These are phyloP conservation scores for Stomatorhinus ivindoensis DNA, from an alignment of 2,113 vertebrate genomes.

Conservation along the genomic window DNA sequence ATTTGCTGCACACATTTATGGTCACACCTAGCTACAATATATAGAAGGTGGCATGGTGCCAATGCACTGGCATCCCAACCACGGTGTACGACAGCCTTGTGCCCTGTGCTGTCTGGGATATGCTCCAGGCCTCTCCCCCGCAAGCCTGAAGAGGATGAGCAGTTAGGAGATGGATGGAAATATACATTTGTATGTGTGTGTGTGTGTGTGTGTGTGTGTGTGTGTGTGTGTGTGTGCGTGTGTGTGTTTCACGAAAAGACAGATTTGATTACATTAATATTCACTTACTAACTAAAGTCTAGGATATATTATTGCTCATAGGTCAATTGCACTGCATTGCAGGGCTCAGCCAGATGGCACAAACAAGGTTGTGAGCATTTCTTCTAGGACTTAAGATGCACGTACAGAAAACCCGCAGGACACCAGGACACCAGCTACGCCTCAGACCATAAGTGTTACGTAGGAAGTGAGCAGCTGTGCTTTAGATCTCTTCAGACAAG, in stretches of 20 bases:
- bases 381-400: not conserved
- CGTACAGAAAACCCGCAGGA: not conserved
- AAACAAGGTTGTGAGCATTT: not conserved
- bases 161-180: not conserved
- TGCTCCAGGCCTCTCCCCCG: not conserved
- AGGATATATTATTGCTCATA: not conserved
- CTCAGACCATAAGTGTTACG: not conserved
- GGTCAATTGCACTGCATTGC: not conserved
- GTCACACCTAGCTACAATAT: not conserved
- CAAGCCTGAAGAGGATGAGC: not conserved
- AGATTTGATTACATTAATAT: not conserved
- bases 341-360: not conserved
- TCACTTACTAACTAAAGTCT: not conserved
- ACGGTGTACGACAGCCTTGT: not conserved
- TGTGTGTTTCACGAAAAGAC: not conserved
- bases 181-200: not conserved
- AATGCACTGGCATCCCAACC: not conserved
- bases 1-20: not conserved
- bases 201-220: not conserved
- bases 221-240: not conserved
- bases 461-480: not conserved
- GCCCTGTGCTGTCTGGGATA: not conserved
- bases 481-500: not conserved
- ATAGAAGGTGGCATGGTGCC: not conserved
- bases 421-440: not conserved